Conservation (phyloP, 2,797 vertebrate species). For the Cyclura pinguis region DNA sequence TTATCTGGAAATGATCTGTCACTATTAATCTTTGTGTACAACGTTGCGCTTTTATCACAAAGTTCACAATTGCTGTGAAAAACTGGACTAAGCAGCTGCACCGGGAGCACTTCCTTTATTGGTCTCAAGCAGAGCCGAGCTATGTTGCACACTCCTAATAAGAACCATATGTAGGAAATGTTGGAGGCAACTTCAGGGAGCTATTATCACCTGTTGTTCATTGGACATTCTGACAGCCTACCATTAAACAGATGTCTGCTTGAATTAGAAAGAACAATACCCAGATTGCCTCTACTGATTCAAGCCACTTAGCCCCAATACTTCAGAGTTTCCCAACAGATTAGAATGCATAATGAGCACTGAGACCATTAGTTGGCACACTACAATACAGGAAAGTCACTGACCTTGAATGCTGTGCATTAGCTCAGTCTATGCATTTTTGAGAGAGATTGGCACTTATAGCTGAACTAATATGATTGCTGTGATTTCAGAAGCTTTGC, state of each 20-base stretch:
- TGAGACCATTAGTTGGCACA: not conserved
- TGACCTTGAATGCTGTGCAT: not conserved
- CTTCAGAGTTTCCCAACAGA: not conserved
- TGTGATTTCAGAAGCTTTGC: not conserved
- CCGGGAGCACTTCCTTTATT: not conserved
- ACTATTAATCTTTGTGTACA: not conserved
- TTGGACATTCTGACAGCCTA: not conserved
- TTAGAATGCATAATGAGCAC: not conserved
- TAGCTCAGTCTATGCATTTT: not conserved
- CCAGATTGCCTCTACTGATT: not conserved
- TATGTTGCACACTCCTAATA: constrained; percentile 16
- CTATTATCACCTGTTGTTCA: constrained; percentile 7
- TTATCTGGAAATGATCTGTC: not conserved
- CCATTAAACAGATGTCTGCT: constrained; percentile 20
- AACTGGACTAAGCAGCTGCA: not conserved
- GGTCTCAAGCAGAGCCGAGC: not conserved
- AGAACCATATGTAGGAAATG: constrained; percentile 15
- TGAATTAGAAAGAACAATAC: constrained; percentile 12
- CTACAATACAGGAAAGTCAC: not conserved
- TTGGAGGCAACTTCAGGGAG: constrained; percentile 15
- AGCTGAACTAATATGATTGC: not conserved
- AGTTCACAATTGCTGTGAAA: not conserved
- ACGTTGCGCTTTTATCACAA: not conserved
- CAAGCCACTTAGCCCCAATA: not conserved
- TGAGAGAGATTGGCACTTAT: not conserved